Conservation (phyloP, 2,888 invertebrate genomes). For the Sphinx pinastri region DNA sequence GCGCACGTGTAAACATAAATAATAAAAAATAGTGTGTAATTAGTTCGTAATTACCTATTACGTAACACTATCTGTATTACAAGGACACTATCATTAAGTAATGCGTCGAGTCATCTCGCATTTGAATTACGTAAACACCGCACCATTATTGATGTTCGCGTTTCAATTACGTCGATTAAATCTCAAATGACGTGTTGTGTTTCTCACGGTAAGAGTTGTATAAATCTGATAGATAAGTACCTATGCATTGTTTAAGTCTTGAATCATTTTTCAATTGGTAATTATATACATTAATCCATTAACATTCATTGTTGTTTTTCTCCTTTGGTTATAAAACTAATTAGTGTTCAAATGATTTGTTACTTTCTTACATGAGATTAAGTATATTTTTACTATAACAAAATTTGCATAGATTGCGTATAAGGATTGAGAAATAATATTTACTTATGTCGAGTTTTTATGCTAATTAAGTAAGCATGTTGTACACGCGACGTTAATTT, state of each 20-base stretch:
- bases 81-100: neutral
- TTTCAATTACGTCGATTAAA: neutral
- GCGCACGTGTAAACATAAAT: conserved; percentile 2
- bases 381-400: too few species aligned
- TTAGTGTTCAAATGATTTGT: too few species aligned
- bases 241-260: neutral
- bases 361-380: too few species aligned
- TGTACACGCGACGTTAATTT: too few species aligned
- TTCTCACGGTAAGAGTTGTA: conserved; percentile 1
- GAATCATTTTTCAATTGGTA: neutral
- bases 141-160: neutral
- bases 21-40: conserved; percentile 5
- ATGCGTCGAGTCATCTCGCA: neutral
- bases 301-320: neutral
- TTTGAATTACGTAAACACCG: conserved; percentile 12
- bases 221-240: neutral
- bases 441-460: too few species aligned
- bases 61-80: neutral
- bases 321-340: too few species aligned
- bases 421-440: too few species aligned
- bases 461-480: too few species aligned
- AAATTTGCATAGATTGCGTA: too few species aligned
- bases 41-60: neutral
- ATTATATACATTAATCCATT: neutral
- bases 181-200: neutral